Base-by-base conservation (phyloP, 2,113 vertebrate species). In the Mustelus asterias region DNA sequence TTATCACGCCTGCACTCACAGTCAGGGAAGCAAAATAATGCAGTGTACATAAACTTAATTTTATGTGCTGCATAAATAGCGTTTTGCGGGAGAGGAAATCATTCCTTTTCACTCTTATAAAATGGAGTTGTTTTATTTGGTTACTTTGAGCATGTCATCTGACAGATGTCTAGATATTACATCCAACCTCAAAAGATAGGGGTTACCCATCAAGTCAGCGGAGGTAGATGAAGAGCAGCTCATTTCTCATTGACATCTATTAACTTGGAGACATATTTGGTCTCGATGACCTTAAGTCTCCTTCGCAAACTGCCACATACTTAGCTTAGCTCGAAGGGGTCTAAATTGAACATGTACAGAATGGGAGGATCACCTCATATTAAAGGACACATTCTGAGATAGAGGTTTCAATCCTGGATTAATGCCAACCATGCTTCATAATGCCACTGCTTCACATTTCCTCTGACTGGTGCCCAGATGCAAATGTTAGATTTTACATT, bases 401-500 rank as follows among this genome's bases (percentile, higher is more conserved):
- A 24, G 24, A 7, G 11, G 24, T 48, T 29, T 44, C 44, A 29
- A 41, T 16, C 24, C 63, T 95, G 94, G 67, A 72, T 44, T 48
- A 72, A 29, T 54, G 94, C 67, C 44, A 70, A 65, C 67, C 69
- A 7, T 33, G 67, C 69, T 54, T 95, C 41, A 72, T 72, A 54
- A 29, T 72, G 20, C 41, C 67, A 72, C 44, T 69, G 65, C 92
- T 69, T 94, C 69, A 95, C 44, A 54, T 48, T 95, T 48, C 26
- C 18, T 72, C 94, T 76, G 67, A 95, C 67, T 95, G 69, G 41
- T 18, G 69, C 67, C 14, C 94, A 76, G 41, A 72, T 72, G 69
- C 67, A 70, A 72, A 95, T 95, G 67, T 95, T 95, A 72, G 10
- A 72, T 72, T 95, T 95, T 95, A 95, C 29, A 72, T 70, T 72